These are phyloP conservation scores for Sitta carolinensis DNA, from an alignment of 2,797 vertebrate species.

Conservation along the genomic window DNA sequence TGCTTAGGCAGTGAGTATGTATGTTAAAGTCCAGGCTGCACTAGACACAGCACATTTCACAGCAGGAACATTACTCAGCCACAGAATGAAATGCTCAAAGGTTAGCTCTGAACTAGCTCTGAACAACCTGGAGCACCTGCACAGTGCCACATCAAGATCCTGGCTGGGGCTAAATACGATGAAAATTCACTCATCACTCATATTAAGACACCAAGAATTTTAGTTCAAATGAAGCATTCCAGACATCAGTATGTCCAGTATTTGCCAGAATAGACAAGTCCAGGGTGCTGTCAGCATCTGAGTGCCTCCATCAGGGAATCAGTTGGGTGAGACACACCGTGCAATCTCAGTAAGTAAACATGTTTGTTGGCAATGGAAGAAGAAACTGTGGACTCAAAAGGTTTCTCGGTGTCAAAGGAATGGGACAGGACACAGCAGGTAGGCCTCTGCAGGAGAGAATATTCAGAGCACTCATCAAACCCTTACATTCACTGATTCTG, in stretches of 20 bases:
- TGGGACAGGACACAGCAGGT: not conserved
- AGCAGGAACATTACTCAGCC: not conserved
- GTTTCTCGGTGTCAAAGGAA: not conserved
- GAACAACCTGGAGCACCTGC: not conserved
- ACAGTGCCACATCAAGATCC: not conserved
- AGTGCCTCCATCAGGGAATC: not conserved
- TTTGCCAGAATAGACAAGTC: not conserved
- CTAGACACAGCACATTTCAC: not conserved
- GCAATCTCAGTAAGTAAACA: not conserved
- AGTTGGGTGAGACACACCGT: not conserved
- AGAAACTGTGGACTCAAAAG: not conserved
- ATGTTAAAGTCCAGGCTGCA: not conserved
- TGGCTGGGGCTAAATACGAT: not conserved
- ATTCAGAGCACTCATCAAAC: not conserved
- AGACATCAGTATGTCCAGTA: not conserved
- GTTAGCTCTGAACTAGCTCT: not conserved
- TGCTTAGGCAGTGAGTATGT: too few species aligned
- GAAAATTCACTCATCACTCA: not conserved
- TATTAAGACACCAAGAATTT: not conserved
- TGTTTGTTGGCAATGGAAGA: not conserved
- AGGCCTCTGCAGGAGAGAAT: not conserved
- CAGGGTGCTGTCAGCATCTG: not conserved
- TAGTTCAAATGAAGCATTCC: not conserved
- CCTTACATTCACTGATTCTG: not conserved
- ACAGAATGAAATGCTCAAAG: not conserved